Evolutionary conservation across 2,797 vertebrate genomes (phyloP).

Genomic region (Limosa lapponica): DNA sequence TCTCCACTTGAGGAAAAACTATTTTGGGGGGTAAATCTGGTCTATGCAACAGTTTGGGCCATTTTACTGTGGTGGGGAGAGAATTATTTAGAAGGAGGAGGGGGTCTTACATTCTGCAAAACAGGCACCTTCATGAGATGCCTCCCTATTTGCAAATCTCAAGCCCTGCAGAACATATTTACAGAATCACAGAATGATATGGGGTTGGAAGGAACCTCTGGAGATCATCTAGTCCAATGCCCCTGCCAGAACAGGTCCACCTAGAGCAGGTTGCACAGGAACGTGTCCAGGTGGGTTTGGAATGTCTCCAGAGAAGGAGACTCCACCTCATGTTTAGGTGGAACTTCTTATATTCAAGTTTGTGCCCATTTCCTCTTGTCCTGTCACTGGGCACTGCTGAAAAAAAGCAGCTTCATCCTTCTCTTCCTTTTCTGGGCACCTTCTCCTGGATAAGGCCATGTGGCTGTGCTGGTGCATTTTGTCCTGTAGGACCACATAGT

Average conservation of each 20-base stretch:
- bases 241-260: no score
- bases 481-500: neutral
- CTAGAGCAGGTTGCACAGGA: no score
- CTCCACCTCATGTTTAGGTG: no score
- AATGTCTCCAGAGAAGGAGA: no score
- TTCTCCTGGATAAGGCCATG: fast-evolving
- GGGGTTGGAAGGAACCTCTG: no score
- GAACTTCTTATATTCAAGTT: no score
- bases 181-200: no score
- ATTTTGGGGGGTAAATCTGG: neutral
- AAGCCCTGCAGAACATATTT: no score
- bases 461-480: fast-evolving
- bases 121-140: neutral
- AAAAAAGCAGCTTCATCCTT: neutral
- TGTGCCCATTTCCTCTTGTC: no score
- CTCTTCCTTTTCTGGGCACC: neutral
- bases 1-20: neutral
- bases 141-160: neutral
- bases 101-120: neutral
- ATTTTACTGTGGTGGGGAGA: neutral
- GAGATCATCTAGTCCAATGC: no score
- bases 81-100: neutral
- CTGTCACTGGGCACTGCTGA: no score
- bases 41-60: fast-evolving
- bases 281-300: no score